Base-by-base conservation (phyloP, 2,797 vertebrate genomes). In the Gephyroberyx darwinii region DNA sequence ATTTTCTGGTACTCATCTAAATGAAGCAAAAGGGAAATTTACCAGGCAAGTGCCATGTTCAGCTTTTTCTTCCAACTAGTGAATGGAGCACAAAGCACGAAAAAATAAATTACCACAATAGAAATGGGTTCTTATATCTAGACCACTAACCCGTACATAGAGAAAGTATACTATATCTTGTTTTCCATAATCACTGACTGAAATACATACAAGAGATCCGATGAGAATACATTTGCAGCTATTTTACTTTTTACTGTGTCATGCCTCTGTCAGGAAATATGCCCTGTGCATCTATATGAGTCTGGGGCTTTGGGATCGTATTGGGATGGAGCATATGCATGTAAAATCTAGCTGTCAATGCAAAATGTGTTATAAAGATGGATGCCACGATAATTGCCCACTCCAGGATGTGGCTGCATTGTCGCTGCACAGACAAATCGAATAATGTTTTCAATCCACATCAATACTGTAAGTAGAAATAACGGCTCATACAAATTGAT, bases 1-100 rank as follows among this genome's bases (percentile, higher is more conserved):
- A 39, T 78, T 77, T 39, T 60, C 54, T 75, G 50, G 48, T 60
- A 69, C 78, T 83, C 78, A 63, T 69, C 67, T 79, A 81, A 86
- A 86, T 81, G 65, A 76, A 78, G 60, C 57, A 61, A 57, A 54
- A 50, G 65, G 39, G 61, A 71, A 71, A 79, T 74, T 77, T 73
- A 78, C 62, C 55, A 74, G 69, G 35, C 61, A 35, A 82, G 66
- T 55, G 43, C 58, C 66, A 30, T 45, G 16, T 10, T 43, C 43
- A 16, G 8, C 1, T 61, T 26, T 69, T 35, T 61, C 0, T 54
- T 1, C 43, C 51, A 59, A 77, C 19, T 5, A 55, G 39, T 68
- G 63, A 70, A 64, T 53, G 22, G 61, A 37, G 41, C 68, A 39
- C 41, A 1, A 26, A 19, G 12, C 39, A 26, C 16, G 39, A 53